These are phyloP conservation scores for human DNA, from an alignment of 2,113 vertebrate species.

Conservation along the genomic window GRCh38 chrX:37819001-37819500, in stretches of 20 bases:
- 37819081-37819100: too few species aligned
- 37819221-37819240: background rate
- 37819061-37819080: too few species aligned
- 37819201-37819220: background rate
- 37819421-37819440: background rate
- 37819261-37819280: slow-evolving; percentile 1
- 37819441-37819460: background rate
- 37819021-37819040: too few species aligned
- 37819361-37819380: background rate
- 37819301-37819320: background rate
- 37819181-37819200: background rate
- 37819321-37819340: background rate
- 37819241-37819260: background rate
- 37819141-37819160: background rate
- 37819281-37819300: background rate
- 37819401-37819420: background rate
- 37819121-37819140: too few species aligned
- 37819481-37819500: background rate
- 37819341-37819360: background rate
- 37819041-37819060: too few species aligned
- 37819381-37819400: background rate
- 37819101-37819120: too few species aligned
- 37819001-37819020: too few species aligned
- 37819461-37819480: background rate
- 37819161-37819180: background rate